Evolutionary conservation across 2,888 invertebrate species (phyloP).

Genomic region (Epistrophe grossulariae): DNA sequence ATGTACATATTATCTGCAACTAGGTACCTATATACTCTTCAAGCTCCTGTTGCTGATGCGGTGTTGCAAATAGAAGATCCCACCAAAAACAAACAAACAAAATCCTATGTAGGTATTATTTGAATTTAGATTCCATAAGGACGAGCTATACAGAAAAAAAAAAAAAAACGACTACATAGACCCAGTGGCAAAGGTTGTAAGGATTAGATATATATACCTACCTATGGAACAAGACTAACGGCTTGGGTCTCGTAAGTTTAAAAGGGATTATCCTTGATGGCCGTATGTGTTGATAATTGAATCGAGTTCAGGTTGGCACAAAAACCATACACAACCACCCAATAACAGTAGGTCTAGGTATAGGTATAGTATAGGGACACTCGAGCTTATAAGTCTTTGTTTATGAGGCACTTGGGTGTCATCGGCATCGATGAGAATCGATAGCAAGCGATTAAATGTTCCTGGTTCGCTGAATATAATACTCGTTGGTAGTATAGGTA

Average conservation of each 20-base stretch:
- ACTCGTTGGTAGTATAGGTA: not conserved
- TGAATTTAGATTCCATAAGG: slow-evolving; percentile 63
- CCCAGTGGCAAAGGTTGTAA: slow-evolving; percentile 54
- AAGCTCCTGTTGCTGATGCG: slow-evolving; percentile 19
- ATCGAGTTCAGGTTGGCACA: slow-evolving; percentile 67
- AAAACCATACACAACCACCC: slow-evolving; percentile 21
- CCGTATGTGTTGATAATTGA: slow-evolving; percentile 71
- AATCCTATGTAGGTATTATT: slow-evolving; percentile 34
- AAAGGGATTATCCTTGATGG: slow-evolving; percentile 72
- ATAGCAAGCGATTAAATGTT: slow-evolving; percentile 70
- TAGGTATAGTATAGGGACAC: slow-evolving; percentile 30
- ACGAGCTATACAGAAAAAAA: not conserved
- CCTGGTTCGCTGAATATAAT: slow-evolving; percentile 57
- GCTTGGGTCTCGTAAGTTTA: slow-evolving; percentile 68
- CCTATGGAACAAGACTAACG: slow-evolving; percentile 62
- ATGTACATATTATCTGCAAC: slow-evolving; percentile 41
- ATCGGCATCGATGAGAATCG: slow-evolving; percentile 74
- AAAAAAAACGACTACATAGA: slow-evolving; percentile 54
- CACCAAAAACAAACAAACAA: slow-evolving; percentile 18
- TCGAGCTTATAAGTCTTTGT: slow-evolving; percentile 70
- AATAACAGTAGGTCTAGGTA: not conserved
- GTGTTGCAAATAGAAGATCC: slow-evolving; percentile 2
- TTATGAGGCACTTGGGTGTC: slow-evolving; percentile 70
- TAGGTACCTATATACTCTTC: too few relatives aligned
- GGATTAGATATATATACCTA: slow-evolving; percentile 35